These are phyloP conservation scores for Meriones psammophilus DNA, from an alignment of 2,797 vertebrate genomes.

Conservation along the genomic window DNA sequence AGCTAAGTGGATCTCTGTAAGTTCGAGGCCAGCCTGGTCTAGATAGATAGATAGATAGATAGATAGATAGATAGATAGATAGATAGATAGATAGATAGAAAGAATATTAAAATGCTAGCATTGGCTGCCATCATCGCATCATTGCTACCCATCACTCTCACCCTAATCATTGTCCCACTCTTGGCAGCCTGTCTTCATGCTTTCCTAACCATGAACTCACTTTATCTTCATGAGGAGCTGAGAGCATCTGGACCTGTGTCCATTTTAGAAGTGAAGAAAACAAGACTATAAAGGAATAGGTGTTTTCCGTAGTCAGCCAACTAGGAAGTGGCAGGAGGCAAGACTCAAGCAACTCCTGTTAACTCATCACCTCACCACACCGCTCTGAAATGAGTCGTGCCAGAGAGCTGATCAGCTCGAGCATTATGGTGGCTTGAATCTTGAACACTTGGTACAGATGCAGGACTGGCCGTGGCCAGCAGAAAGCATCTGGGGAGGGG, in stretches of 20 bases:
- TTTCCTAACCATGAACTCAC: background rate
- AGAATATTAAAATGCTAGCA: background rate
- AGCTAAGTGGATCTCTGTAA: too few species aligned
- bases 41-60: too few species aligned
- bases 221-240: background rate
- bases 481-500: background rate
- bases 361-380: background rate
- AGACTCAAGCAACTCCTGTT: background rate
- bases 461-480: background rate
- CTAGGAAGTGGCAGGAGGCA: background rate
- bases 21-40: too few species aligned
- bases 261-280: slow-evolving; percentile 58
- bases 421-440: background rate
- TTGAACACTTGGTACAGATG: background rate
- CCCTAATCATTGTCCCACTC: background rate
- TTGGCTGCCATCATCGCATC: background rate
- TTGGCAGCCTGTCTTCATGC: background rate
- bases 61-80: too few species aligned
- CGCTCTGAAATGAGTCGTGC: background rate
- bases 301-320: background rate
- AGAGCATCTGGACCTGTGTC: background rate
- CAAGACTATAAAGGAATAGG: background rate
- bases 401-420: background rate
- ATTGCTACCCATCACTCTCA: background rate
- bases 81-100: background rate